phyloP scores from a whole-genome alignment of 2,113 vertebrate genomes.

The Chaenocephalus aceratus region DNA sequence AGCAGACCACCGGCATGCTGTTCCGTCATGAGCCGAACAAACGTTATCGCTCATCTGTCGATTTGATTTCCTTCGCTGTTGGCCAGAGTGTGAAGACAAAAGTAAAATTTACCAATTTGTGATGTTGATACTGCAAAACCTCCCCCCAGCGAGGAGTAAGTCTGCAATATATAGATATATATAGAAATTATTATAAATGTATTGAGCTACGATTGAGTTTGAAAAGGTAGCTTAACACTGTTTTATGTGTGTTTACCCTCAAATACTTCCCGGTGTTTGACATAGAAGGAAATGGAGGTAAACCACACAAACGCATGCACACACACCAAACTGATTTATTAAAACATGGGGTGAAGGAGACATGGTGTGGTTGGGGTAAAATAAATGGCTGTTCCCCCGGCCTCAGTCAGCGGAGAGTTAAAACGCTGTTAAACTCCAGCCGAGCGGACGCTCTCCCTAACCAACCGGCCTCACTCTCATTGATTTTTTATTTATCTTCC shows the following conservation, averaged over 20 bases:
- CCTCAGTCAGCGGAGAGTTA: conserved; percentile 78
- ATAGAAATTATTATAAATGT: neutral
- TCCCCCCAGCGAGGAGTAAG: too few species aligned
- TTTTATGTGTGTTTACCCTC: conserved; percentile 26
- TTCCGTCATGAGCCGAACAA: too few species aligned
- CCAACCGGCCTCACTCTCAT: conserved; percentile 66
- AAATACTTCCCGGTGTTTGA: conserved; percentile 24
- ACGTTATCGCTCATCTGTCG: too few species aligned
- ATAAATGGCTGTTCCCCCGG: conserved; percentile 79
- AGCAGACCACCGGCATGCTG: too few species aligned
- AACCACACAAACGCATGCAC: conserved; percentile 30
- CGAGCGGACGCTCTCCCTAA: conserved; percentile 66
- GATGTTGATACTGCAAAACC: too few species aligned
- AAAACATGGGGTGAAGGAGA: conserved; percentile 66
- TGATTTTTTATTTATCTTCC: conserved; percentile 82
- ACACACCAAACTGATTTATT: conserved; percentile 78
- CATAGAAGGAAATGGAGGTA: conserved; percentile 38
- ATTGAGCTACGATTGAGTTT: neutral
- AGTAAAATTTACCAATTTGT: too few species aligned
- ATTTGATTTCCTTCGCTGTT: too few species aligned
- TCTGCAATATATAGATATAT: neutral
- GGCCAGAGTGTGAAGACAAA: too few species aligned
- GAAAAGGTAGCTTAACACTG: neutral
- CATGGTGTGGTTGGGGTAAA: conserved; percentile 48
- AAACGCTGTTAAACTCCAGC: conserved; percentile 72